Conservation (phyloP, 2,797 vertebrate species). For the Centroberyx gerrardi region DNA sequence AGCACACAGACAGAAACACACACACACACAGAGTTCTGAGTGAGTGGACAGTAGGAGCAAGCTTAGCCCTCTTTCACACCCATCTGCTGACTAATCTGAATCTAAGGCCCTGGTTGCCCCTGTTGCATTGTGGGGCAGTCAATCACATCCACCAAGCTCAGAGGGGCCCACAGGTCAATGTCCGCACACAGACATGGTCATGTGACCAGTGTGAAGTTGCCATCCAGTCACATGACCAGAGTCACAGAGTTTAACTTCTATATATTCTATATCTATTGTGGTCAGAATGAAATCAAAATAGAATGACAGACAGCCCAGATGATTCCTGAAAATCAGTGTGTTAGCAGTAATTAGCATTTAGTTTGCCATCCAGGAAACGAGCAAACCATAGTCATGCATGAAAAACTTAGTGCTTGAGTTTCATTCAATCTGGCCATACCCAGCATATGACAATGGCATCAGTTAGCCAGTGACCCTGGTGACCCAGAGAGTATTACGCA, state of each 20-base stretch:
- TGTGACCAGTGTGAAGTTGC: conserved; percentile 49
- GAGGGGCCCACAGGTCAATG: conserved; percentile 57
- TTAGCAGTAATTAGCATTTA: background rate
- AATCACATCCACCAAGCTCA: conserved; percentile 56
- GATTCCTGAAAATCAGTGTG: too few relatives aligned
- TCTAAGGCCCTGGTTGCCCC: conserved; percentile 48
- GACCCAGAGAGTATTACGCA: background rate
- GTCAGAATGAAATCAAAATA: too few relatives aligned
- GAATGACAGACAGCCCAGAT: too few relatives aligned
- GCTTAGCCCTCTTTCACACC: conserved; percentile 74
- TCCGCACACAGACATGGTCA: conserved; percentile 31
- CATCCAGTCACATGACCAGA: conserved; percentile 47
- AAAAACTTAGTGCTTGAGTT: background rate
- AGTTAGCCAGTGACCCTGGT: background rate
- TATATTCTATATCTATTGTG: too few relatives aligned
- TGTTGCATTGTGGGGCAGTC: conserved; percentile 74
- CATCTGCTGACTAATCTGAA: conserved; percentile 81
- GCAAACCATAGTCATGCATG: background rate
- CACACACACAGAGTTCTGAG: conserved; percentile 21
- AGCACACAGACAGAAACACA: background rate
- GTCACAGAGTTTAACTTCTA: background rate
- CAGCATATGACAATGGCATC: background rate
- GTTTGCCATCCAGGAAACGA: background rate
- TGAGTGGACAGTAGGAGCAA: conserved; percentile 35
- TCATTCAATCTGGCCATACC: background rate